Conservation (phyloP, 2,797 vertebrate species). For the Smutsia gigantea region DNA sequence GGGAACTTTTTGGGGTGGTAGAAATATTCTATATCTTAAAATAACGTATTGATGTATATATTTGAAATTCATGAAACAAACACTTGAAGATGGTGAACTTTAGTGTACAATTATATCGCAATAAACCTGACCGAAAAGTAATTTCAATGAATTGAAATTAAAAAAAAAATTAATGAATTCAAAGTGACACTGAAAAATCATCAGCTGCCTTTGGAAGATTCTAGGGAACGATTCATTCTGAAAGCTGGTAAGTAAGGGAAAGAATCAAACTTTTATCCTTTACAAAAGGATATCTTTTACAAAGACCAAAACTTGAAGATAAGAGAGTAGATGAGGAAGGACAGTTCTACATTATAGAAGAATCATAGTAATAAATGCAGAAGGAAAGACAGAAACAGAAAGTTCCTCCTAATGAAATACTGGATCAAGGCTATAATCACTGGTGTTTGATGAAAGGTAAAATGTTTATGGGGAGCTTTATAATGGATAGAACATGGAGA, state of each 20-base stretch:
- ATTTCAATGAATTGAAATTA: neutral
- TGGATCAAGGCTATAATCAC: neutral
- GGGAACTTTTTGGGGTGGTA: neutral
- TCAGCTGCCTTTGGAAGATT: neutral
- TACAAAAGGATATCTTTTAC: neutral
- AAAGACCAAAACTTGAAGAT: neutral
- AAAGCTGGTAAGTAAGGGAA: neutral
- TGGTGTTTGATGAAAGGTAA: neutral
- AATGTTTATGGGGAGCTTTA: neutral
- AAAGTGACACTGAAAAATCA: neutral
- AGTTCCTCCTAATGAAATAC: neutral
- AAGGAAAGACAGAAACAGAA: neutral
- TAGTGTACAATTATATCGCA: neutral
- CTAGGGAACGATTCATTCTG: neutral
- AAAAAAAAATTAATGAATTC: neutral
- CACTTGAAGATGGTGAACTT: neutral
- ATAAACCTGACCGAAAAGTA: neutral
- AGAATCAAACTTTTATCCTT: neutral
- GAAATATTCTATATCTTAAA: neutral
- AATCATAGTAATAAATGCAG: neutral
- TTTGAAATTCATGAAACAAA: neutral
- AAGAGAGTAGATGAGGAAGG: neutral
- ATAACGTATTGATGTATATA: neutral
- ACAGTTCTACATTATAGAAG: neutral
- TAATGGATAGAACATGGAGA: neutral